Base-by-base conservation (phyloP, 1,140 invertebrate species). In the Belonocnema kinseyi region DNA sequence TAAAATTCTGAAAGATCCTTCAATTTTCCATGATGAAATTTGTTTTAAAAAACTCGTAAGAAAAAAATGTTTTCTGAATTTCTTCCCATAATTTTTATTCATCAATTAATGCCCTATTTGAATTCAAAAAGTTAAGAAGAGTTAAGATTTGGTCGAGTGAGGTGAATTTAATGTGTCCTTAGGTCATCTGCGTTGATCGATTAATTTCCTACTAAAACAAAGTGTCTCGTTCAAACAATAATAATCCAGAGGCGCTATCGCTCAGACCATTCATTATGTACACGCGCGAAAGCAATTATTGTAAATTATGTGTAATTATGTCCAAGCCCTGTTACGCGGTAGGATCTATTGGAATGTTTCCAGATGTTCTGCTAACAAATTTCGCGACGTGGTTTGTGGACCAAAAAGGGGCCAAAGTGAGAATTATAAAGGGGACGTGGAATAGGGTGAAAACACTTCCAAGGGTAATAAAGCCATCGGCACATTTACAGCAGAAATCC, bases 261-360 rank as follows among this genome's bases (percentile, higher is more conserved):
- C 26, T 40, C 3, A 66, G 13, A 33, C 61, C 61, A 66, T 66
- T 40, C 33, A 21, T 66, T 66, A 33, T 40, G 61, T 66, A 66
- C 61, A 66, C 61, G 33, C 26, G 61, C 61, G 14, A 66, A 33
- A 66, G 61, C 61, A 66, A 66, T 66, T 66, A 66, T 66, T 40
- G 61, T 66, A 66, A 66, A 40, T 66, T 66, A 66, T 66, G 61
- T 66, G 61, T 66, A 66, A 66, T 66, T 66, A 66, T 40, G 61
- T 66, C 61, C 61, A 40, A 66, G 10, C 40, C 33, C 61, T 66
- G 61, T 66, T 66, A 66, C 26, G 40, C 26, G 33, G 61, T 66
- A 66, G 33, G 61, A 66, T 66, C 61, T 66, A 66, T 66, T 66
- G 61, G 61, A 66, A 66, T 66, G 61, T 66, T 66, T 66, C 61